These are phyloP conservation scores for Minunthozetes semirufus DNA, from an alignment of 2,888 invertebrate species.

Conservation along the genomic window DNA sequence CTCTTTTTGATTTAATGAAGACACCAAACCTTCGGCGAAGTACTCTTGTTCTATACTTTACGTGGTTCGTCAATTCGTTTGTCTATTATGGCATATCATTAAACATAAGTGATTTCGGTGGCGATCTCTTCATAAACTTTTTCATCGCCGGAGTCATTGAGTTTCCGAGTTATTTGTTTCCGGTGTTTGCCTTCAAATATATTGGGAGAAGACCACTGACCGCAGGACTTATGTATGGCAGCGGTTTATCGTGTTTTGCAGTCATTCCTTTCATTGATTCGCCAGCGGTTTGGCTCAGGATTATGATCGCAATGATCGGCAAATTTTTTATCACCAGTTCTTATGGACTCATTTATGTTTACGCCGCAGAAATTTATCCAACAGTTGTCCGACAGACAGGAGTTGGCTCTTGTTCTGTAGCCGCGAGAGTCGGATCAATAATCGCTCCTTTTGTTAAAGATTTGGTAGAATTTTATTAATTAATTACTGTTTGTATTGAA, in stretches of 20 bases:
- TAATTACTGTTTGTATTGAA: neutral
- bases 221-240: slow-evolving; percentile 43
- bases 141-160: slow-evolving; percentile 50
- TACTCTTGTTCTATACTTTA: slow-evolving; percentile 62
- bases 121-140: slow-evolving; percentile 63
- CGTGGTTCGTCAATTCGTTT: slow-evolving; percentile 71
- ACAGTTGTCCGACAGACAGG: slow-evolving; percentile 39
- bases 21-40: slow-evolving; percentile 56
- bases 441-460: slow-evolving; percentile 40
- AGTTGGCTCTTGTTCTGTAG: slow-evolving; percentile 39
- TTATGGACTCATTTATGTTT: slow-evolving; percentile 39
- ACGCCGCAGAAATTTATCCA: slow-evolving; percentile 39
- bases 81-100: slow-evolving; percentile 69
- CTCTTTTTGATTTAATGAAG: slow-evolving; percentile 20
- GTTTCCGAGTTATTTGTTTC: slow-evolving; percentile 40
- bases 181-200: slow-evolving; percentile 33
- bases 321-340: slow-evolving; percentile 39
- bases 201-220: slow-evolving; percentile 41
- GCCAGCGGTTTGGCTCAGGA: slow-evolving; percentile 22
- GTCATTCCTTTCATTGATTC: slow-evolving; percentile 38
- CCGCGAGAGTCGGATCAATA: slow-evolving; percentile 39
- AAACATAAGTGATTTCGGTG: slow-evolving; percentile 66
- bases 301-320: slow-evolving; percentile 37
- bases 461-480: slow-evolving; percentile 36
- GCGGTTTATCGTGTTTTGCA: slow-evolving; percentile 44